Conservation (phyloP, 1,140 invertebrate genomes). For the Temnothorax longispinosus region DNA sequence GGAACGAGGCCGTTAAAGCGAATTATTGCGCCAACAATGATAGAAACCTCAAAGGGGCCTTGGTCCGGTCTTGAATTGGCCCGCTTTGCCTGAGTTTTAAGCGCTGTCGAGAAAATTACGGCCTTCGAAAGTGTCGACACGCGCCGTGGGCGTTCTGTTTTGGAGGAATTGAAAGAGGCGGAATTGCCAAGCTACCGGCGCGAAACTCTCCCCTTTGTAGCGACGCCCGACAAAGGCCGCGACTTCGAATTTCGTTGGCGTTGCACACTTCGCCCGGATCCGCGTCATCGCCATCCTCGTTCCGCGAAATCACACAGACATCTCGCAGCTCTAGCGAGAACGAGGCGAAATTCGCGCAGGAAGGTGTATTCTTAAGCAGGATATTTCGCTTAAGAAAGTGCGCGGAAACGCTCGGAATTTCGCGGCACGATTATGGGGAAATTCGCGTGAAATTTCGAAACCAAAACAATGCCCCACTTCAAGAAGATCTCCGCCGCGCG, state of each 20-base stretch:
- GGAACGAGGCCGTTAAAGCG: conserved; percentile 9
- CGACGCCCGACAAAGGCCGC: conserved; percentile 42
- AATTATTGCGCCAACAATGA: conserved; percentile 45
- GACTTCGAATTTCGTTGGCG: conserved; percentile 42
- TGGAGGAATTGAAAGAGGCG: conserved; percentile 51
- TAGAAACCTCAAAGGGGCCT: conserved; percentile 49
- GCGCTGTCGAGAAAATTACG: conserved; percentile 47
- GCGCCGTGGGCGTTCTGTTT: conserved; percentile 62
- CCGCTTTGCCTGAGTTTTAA: conserved; percentile 49
- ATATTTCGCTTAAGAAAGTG: neutral
- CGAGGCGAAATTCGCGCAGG: neutral
- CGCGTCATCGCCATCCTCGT: conserved; percentile 35
- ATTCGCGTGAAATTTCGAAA: neutral
- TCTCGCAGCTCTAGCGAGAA: neutral
- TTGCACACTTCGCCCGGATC: conserved; percentile 28
- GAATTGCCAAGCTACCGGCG: conserved; percentile 47
- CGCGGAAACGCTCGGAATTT: neutral
- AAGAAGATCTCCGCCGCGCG: conserved; percentile 18
- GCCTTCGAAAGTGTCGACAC: conserved; percentile 48
- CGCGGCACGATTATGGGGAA: neutral
- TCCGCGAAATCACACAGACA: neutral
- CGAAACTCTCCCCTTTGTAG: conserved; percentile 37
- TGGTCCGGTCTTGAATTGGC: conserved; percentile 52
- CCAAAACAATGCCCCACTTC: conserved; percentile 21
- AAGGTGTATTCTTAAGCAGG: neutral